phyloP scores from a whole-genome alignment of 2,888 invertebrate species.

The Ectemnius lituratus region DNA sequence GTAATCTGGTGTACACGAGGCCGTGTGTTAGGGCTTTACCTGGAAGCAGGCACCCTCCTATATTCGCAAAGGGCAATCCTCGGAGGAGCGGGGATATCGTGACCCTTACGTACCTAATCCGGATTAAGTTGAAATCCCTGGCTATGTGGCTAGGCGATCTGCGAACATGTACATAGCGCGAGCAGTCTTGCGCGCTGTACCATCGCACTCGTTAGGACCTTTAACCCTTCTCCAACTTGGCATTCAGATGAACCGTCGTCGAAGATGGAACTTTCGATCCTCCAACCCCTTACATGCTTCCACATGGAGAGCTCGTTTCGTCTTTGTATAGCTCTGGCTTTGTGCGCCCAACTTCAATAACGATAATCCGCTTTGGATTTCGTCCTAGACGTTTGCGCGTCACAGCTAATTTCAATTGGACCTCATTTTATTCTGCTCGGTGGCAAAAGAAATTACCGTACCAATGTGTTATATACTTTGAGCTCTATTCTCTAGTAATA shows the following conservation, averaged over 20 bases:
- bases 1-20: slow-evolving; percentile 40
- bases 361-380: slow-evolving; percentile 8
- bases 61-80: slow-evolving; percentile 44
- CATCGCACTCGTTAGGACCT: slow-evolving; percentile 66
- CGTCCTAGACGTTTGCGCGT: not conserved
- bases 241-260: not conserved
- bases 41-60: slow-evolving; percentile 54
- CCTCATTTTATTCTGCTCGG: no score
- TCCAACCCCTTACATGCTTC: slow-evolving; percentile 2
- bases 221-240: slow-evolving; percentile 50
- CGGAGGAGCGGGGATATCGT: slow-evolving; percentile 72
- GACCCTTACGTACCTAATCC: slow-evolving; percentile 77
- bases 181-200: slow-evolving; percentile 61
- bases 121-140: slow-evolving; percentile 75
- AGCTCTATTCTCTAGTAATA: no score
- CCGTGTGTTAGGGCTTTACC: slow-evolving; percentile 55
- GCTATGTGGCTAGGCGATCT: slow-evolving; percentile 73
- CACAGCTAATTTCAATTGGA: no score
- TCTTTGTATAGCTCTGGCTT: slow-evolving; percentile 3
- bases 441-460: no score
- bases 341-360: slow-evolving; percentile 2
- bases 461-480: no score
- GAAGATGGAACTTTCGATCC: slow-evolving; percentile 24
- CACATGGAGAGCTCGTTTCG: slow-evolving; percentile 1
- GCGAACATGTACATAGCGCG: slow-evolving; percentile 63